Evolutionary conservation across 2,113 vertebrate species (phyloP).

Genomic region (Nibea coibor): DNA sequence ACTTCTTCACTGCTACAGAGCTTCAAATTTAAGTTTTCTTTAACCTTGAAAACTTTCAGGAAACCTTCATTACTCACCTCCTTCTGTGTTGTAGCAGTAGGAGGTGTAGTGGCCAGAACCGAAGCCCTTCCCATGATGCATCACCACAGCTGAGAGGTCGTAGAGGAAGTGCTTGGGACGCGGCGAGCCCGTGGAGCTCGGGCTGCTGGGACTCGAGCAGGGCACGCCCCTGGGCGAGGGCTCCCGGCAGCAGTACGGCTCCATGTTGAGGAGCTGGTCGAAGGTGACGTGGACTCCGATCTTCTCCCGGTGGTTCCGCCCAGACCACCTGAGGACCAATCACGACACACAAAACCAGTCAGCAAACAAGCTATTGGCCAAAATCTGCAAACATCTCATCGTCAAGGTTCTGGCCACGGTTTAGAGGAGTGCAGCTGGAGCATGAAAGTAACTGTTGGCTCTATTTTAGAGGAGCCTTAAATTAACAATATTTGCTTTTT

Average conservation of each 20-base stretch:
- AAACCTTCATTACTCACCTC: conserved; percentile 85
- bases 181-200: conserved; percentile 69
- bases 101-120: conserved; percentile 99
- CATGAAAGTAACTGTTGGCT: too few relatives aligned
- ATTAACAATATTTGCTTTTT: background rate
- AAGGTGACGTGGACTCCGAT: conserved; percentile 98
- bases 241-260: conserved; percentile 95
- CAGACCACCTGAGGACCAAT: conserved; percentile 91
- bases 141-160: conserved; percentile 98
- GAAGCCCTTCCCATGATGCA: conserved; percentile 99
- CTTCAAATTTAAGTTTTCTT: too few relatives aligned
- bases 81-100: conserved; percentile 99
- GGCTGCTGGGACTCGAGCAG: conserved; percentile 65
- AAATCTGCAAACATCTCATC: too few relatives aligned
- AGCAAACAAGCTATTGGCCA: too few relatives aligned
- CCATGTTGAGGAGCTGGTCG: conserved; percentile 97
- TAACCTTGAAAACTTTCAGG: too few relatives aligned
- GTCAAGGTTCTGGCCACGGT: too few relatives aligned
- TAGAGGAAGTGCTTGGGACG: conserved; percentile 90
- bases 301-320: conserved; percentile 98
- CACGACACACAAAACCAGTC: background rate
- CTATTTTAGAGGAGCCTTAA: too few relatives aligned
- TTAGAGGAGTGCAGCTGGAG: too few relatives aligned
- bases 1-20: too few relatives aligned
- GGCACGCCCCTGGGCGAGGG: conserved; percentile 61